Conservation (phyloP, 2,113 vertebrate genomes). For the Notothenia coriiceps region DNA sequence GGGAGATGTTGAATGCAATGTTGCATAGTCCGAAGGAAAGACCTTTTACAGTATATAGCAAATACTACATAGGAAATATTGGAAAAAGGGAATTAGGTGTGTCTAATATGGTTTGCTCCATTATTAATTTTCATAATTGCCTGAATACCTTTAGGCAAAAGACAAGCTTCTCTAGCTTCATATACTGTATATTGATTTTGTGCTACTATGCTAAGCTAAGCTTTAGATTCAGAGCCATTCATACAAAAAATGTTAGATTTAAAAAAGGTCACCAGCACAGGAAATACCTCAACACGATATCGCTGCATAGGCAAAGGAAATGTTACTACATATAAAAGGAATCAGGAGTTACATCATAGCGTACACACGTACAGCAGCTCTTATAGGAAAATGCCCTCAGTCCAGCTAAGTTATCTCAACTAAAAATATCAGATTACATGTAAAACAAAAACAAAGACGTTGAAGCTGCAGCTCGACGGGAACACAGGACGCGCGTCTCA, state of each 20-base stretch:
- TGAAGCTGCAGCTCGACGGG: constrained; percentile 15
- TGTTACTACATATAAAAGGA: constrained; percentile 43
- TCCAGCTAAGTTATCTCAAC: constrained; percentile 59
- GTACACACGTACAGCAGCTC: no score
- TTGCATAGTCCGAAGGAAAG: constrained; percentile 65
- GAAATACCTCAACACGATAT: constrained; percentile 41
- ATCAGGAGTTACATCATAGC: not conserved
- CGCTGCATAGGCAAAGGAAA: constrained; percentile 55
- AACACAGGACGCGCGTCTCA: constrained; percentile 19
- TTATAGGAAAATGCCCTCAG: constrained; percentile 64
- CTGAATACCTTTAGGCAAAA: constrained; percentile 32
- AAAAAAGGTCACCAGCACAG: constrained; percentile 43
- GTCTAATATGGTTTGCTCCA: constrained; percentile 17
- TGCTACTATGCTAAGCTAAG: constrained; percentile 54
- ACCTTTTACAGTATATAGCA: constrained; percentile 15
- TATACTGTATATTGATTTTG: constrained; percentile 39
- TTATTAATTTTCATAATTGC: constrained; percentile 28
- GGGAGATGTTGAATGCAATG: constrained; percentile 24
- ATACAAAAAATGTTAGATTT: constrained; percentile 1
- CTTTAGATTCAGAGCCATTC: constrained; percentile 29
- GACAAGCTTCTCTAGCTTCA: constrained; percentile 38
- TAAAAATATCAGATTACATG: constrained; percentile 47
- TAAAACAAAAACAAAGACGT: constrained; percentile 20
- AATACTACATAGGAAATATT: constrained; percentile 27
- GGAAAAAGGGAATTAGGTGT: constrained; percentile 30